Evolutionary conservation across 2,888 invertebrate species (phyloP).

Genomic region (Xestobium rufovillosum): DNA sequence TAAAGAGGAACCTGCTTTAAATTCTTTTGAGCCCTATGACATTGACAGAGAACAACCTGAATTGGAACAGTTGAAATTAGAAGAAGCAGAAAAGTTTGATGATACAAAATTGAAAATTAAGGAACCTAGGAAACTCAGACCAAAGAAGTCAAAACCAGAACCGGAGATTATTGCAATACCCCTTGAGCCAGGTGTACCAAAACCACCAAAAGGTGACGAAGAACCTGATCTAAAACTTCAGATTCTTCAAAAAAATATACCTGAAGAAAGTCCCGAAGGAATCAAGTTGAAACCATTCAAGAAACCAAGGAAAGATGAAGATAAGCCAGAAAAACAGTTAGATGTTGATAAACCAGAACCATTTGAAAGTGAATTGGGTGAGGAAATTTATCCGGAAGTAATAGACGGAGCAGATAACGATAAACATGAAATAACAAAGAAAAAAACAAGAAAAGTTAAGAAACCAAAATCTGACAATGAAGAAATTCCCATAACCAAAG

Average conservation of each 20-base stretch:
- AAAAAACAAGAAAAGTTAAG: conserved; percentile 28
- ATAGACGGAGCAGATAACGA: conserved; percentile 27
- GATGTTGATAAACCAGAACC: conserved; percentile 21
- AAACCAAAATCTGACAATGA: conserved; percentile 29
- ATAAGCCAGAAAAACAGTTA: conserved; percentile 33
- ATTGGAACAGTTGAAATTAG: conserved; percentile 32
- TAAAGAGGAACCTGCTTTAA: conserved; percentile 21
- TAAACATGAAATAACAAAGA: conserved; percentile 25
- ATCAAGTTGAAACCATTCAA: conserved; percentile 27
- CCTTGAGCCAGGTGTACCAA: conserved; percentile 38
- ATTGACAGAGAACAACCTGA: conserved; percentile 37
- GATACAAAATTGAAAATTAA: conserved; percentile 34
- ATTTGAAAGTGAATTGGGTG: conserved; percentile 34
- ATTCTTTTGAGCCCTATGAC: conserved; percentile 28
- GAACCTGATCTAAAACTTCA: conserved; percentile 42
- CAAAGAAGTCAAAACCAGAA: conserved; percentile 39
- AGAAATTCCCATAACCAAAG: conserved; percentile 27
- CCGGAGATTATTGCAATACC: conserved; percentile 40
- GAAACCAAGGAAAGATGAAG: conserved; percentile 29
- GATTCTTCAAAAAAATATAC: conserved; percentile 28
- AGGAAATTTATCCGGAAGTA: conserved; percentile 45
- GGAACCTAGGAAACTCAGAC: conserved; percentile 35
- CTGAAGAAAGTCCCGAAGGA: conserved; percentile 29
- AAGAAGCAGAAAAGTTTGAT: conserved; percentile 41
- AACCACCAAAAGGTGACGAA: conserved; percentile 41